Conservation (phyloP, 2,797 vertebrate genomes). For the Pseudochromis fuscus region DNA sequence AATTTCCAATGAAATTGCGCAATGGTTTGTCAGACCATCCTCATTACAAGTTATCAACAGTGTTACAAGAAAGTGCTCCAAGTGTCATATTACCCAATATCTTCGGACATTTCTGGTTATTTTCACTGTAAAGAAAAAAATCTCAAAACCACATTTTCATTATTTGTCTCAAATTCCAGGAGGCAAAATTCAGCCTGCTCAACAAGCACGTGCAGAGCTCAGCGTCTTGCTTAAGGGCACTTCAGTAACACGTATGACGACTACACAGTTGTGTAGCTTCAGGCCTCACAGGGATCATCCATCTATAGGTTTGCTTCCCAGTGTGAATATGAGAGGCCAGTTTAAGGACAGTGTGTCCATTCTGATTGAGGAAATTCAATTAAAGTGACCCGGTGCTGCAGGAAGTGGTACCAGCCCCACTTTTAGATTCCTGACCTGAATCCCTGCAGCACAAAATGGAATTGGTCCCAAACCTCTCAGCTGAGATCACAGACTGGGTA, state of each 20-base stretch:
- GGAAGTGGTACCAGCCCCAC: constrained; percentile 51
- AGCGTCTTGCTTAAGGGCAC: constrained; percentile 28
- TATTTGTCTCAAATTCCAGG: constrained; percentile 26
- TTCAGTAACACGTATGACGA: constrained; percentile 7
- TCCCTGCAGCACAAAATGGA: constrained; percentile 66
- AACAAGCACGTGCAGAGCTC: background rate
- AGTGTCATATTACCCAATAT: background rate
- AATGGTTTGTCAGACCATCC: background rate
- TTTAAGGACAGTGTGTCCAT: constrained; percentile 19
- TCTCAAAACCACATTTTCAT: background rate
- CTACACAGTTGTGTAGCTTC: background rate
- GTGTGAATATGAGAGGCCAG: background rate
- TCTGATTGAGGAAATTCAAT: constrained; percentile 28
- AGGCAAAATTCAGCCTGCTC: background rate
- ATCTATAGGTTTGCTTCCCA: background rate
- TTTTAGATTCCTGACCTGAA: constrained; percentile 76
- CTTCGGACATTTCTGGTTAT: background rate
- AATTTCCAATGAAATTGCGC: background rate
- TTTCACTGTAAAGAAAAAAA: background rate
- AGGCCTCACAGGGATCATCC: background rate
- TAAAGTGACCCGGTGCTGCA: constrained; percentile 26
- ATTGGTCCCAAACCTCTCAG: constrained; percentile 63
- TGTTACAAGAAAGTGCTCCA: background rate
- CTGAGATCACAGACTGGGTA: constrained; percentile 34
- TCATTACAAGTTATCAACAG: background rate